Conservation (phyloP, 2,888 invertebrate genomes). For the Yponomeuta sedellus region DNA sequence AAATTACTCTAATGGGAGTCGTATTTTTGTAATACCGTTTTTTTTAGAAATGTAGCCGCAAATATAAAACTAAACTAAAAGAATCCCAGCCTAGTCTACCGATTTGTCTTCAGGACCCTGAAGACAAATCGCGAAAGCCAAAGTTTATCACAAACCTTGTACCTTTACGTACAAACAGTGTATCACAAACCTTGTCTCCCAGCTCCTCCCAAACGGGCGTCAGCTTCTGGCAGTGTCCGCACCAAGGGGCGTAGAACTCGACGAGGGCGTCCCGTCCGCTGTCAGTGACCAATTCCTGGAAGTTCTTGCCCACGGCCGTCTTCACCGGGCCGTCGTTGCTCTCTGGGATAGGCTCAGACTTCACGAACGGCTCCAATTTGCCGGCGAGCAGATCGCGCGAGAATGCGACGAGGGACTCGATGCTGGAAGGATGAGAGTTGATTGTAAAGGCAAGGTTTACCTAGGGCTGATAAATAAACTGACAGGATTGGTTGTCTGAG, state of each 20-base stretch:
- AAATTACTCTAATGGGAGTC: no score
- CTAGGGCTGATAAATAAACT: background rate
- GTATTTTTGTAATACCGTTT: no score
- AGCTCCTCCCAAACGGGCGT: conserved; percentile 96
- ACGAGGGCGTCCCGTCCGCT: conserved; percentile 94
- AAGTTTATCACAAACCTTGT: no score
- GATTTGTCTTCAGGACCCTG: no score
- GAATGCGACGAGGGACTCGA: conserved; percentile 91
- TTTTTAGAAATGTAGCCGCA: no score
- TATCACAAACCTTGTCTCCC: conserved; percentile 81
- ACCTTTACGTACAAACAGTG: no score
- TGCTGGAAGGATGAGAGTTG: conserved; percentile 58
- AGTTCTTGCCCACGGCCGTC: conserved; percentile 97
- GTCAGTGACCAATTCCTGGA: conserved; percentile 94
- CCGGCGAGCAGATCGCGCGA: conserved; percentile 88
- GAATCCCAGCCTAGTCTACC: no score
- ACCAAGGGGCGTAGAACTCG: conserved; percentile 99
- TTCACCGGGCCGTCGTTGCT: conserved; percentile 88
- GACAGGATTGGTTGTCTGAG: no score
- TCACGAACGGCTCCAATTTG: conserved; percentile 92
- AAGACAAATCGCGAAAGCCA: no score
- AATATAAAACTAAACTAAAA: no score
- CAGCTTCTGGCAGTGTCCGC: conserved; percentile 98
- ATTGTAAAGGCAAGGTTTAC: background rate
- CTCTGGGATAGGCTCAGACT: conserved; percentile 95